Evolutionary conservation across 2,797 vertebrate species (phyloP).

Genomic region (Malurus leucopterus): DNA sequence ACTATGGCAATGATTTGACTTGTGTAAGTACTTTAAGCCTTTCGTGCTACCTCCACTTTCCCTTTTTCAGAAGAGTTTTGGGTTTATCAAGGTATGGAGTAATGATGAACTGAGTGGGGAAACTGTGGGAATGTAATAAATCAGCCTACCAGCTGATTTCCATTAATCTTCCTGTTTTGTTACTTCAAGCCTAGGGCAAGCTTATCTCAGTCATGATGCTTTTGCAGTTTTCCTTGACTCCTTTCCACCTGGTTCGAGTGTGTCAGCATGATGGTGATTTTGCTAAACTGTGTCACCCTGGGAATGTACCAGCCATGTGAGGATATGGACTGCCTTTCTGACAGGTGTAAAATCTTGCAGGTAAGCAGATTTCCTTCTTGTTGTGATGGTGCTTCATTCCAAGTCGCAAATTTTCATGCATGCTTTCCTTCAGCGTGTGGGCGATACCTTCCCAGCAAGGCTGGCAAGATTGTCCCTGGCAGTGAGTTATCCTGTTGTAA

Average conservation of each 20-base stretch:
- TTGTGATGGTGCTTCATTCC: background rate
- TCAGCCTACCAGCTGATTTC: background rate
- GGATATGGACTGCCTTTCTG: conserved; percentile 95
- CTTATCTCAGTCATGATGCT: background rate
- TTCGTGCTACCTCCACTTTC: background rate
- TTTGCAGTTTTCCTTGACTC: conserved; percentile 66
- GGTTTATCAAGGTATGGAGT: background rate
- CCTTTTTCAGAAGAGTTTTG: background rate
- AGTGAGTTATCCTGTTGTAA: background rate
- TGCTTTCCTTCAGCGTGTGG: background rate
- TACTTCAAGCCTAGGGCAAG: background rate
- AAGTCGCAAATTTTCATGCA: background rate
- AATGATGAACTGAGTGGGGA: background rate
- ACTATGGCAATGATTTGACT: background rate
- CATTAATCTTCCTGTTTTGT: background rate
- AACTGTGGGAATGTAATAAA: background rate
- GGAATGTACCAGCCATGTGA: conserved; percentile 98
- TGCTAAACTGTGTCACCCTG: conserved; percentile 95
- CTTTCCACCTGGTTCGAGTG: conserved; percentile 91
- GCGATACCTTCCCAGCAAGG: background rate
- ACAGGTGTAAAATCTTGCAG: conserved; percentile 96
- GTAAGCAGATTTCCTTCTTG: conserved; percentile 65
- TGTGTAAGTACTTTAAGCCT: background rate
- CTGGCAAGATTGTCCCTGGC: background rate
- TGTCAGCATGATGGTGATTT: conserved; percentile 97